These are phyloP conservation scores for Oedothorax gibbosus DNA, from an alignment of 1,140 invertebrate species.

Conservation along the genomic window DNA sequence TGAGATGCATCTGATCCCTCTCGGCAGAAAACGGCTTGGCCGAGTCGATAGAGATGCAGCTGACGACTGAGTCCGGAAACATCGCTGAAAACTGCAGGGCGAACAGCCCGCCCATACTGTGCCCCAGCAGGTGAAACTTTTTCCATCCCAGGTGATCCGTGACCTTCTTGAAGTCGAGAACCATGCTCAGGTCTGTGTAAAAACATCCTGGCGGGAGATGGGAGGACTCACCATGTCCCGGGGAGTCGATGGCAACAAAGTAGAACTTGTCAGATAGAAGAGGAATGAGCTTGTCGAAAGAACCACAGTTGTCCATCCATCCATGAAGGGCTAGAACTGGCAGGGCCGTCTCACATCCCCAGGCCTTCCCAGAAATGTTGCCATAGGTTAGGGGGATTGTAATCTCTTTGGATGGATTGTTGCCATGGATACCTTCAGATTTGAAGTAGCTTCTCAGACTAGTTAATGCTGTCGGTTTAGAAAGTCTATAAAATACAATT, in stretches of 20 bases:
- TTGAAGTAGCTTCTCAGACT: too few species aligned
- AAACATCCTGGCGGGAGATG: slow-evolving; percentile 79
- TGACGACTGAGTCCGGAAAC: slow-evolving; percentile 70
- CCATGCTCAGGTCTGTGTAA: slow-evolving; percentile 80
- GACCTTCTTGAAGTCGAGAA: slow-evolving; percentile 77
- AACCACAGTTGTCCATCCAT: slow-evolving; percentile 90
- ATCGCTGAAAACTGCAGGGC: slow-evolving; percentile 65
- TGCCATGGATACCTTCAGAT: too few species aligned
- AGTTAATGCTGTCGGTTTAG: too few species aligned
- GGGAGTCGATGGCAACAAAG: slow-evolving; percentile 69
- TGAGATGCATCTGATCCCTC: background rate
- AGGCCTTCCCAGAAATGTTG: slow-evolving; percentile 78
- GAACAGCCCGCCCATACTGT: slow-evolving; percentile 67
- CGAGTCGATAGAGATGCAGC: slow-evolving; percentile 69
- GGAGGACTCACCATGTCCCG: slow-evolving; percentile 81
- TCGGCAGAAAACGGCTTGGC: slow-evolving; percentile 70
- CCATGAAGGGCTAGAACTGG: slow-evolving; percentile 81
- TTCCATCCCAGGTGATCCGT: slow-evolving; percentile 83
- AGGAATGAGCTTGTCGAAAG: slow-evolving; percentile 83
- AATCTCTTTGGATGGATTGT: slow-evolving; percentile 67
- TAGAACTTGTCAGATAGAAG: slow-evolving; percentile 69
- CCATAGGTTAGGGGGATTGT: slow-evolving; percentile 84
- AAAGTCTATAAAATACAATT: too few species aligned
- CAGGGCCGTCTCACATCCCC: slow-evolving; percentile 74
- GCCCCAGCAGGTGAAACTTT: slow-evolving; percentile 73